A percentile compares a stretch with the other conserved stretches of the same genome.
Conservation (phyloP, 2,113 vertebrate genomes). For the Chrysochloris asiatica region DNA sequence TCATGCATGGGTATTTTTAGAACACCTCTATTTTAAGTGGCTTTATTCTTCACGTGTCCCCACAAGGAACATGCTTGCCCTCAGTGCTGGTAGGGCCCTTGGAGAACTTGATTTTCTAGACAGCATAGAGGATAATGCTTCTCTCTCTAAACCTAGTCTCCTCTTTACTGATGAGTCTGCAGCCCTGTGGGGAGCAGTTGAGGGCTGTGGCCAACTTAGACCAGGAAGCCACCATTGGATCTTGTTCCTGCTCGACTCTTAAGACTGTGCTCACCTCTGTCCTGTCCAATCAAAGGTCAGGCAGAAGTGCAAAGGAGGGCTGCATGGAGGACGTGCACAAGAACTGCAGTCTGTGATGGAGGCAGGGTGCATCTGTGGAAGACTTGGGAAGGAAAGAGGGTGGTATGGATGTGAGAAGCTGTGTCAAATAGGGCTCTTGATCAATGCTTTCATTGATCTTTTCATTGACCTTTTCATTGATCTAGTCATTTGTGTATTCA, state of each 20-base stretch:
- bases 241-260: background rate
- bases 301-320: background rate
- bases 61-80: background rate
- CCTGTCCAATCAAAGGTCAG: background rate
- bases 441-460: background rate
- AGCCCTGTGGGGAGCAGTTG: background rate
- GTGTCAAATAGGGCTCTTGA: background rate
- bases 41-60: constrained; percentile 19
- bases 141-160: background rate
- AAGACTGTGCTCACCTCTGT: background rate
- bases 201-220: background rate
- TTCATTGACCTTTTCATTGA: background rate
- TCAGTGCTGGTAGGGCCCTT: background rate
- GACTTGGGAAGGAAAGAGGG: background rate
- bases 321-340: too few relatives aligned
- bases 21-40: background rate
- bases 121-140: background rate
- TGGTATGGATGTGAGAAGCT: background rate
- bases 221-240: background rate
- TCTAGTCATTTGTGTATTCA: background rate
- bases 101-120: background rate
- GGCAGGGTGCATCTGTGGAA: background rate
- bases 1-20: constrained; percentile 53
- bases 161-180: background rate
- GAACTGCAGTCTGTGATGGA: background rate